Percentiles rank a stretch among this genome's conserved stretches.
Conservation (phyloP, 2,113 vertebrate genomes). For the Plestiodon gilberti region DNA sequence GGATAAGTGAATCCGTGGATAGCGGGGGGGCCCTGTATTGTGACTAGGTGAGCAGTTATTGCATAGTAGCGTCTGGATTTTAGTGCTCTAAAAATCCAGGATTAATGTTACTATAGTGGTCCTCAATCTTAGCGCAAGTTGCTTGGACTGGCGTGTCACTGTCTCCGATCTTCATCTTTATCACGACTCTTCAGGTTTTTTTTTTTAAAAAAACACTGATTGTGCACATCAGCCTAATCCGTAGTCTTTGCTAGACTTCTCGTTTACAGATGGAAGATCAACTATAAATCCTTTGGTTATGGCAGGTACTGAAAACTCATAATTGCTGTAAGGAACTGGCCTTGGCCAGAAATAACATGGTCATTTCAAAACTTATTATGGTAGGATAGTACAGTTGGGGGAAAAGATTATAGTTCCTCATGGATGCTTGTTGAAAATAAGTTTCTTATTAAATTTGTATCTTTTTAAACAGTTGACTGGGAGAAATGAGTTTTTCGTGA, state of each 20-base stretch:
- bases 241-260: no score
- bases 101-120: neutral
- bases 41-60: neutral
- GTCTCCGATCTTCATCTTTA: neutral
- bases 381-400: neutral
- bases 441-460: neutral
- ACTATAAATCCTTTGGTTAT: neutral
- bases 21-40: no score
- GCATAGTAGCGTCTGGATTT: neutral
- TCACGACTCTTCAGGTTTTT: neutral
- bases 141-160: neutral
- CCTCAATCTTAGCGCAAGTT: neutral
- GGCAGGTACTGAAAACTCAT: neutral
- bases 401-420: constrained; percentile 5
- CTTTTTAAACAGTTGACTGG: neutral
- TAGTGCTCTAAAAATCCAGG: neutral
- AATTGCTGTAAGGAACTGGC: neutral
- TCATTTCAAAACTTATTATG: neutral
- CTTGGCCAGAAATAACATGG: neutral
- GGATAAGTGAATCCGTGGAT: no score
- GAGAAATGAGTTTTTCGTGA: neutral
- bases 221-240: neutral
- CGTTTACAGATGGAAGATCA: neutral
- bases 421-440: neutral
- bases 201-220: neutral